A percentile compares a stretch with the other conserved stretches of the same genome.
phyloP scores from a whole-genome alignment of 1,140 invertebrate species.

The Drosophila ercepeae region DNA sequence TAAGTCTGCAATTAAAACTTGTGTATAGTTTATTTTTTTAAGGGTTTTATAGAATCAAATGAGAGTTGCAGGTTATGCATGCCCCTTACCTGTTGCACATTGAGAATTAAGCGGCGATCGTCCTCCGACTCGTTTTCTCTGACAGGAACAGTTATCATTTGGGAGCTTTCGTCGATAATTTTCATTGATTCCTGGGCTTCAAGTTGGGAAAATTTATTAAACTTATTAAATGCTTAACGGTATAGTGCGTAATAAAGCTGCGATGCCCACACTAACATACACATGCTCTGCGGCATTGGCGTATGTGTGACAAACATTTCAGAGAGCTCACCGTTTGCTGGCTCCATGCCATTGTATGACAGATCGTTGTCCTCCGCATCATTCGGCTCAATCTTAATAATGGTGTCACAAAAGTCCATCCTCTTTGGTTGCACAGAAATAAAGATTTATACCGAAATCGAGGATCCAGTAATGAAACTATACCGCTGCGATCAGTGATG shows the following conservation, averaged over 20 bases:
- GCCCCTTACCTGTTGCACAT: conserved; percentile 50
- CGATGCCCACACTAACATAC: conserved; percentile 9
- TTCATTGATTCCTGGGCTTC: conserved; percentile 24
- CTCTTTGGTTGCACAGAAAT: conserved; percentile 29
- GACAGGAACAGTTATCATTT: conserved; percentile 54
- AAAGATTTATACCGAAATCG: conserved; percentile 30
- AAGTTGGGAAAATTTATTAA: background rate
- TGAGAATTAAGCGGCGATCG: conserved; percentile 49
- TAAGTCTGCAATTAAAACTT: background rate
- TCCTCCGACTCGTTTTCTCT: conserved; percentile 51
- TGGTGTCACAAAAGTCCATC: conserved; percentile 55
- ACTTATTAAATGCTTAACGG: conserved; percentile 44
- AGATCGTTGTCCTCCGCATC: conserved; percentile 38
- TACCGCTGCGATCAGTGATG: conserved; percentile 63
- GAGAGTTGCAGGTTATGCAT: conserved; percentile 35
- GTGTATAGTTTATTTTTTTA: no score
- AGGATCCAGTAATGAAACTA: conserved; percentile 45
- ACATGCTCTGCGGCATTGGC: conserved; percentile 12
- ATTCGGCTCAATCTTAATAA: conserved; percentile 53
- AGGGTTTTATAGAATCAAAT: background rate
- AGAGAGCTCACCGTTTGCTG: conserved; percentile 47
- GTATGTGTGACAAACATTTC: conserved; percentile 14
- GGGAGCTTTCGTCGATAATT: conserved; percentile 47
- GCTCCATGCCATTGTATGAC: background rate
- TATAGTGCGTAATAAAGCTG: conserved; percentile 56